phyloP scores from a whole-genome alignment of 2,888 invertebrate genomes.

The Heterodera filipjevi region DNA sequence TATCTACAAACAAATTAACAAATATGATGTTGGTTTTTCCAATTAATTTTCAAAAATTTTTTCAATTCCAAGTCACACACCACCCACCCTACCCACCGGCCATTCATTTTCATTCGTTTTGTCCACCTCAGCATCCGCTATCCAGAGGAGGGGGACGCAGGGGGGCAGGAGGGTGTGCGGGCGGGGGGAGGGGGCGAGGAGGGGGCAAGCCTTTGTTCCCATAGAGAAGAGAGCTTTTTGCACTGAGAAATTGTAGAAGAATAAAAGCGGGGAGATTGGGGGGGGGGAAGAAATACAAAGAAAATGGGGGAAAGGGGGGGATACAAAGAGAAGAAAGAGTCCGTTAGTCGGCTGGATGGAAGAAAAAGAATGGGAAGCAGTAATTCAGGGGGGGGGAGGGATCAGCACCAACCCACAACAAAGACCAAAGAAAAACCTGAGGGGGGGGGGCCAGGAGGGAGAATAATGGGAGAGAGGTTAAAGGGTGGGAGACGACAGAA shows the following conservation, averaged over 20 bases:
- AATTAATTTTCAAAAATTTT: too few species aligned
- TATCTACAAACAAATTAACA: too few species aligned
- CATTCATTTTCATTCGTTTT: too few species aligned
- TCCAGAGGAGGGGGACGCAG: background rate
- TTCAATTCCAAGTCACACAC: too few species aligned
- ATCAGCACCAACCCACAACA: too few species aligned
- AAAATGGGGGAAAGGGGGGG: background rate
- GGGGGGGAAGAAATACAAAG: too few species aligned
- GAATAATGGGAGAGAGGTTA: background rate
- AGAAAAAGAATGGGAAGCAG: background rate
- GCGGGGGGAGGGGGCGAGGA: background rate
- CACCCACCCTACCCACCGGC: too few species aligned
- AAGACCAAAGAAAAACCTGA: too few species aligned
- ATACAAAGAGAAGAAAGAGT: slow-evolving; percentile 7
- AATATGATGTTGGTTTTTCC: too few species aligned
- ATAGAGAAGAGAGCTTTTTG: slow-evolving; percentile 7
- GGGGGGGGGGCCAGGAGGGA: background rate
- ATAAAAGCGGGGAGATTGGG: background rate
- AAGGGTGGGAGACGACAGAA: too few species aligned
- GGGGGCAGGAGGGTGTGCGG: background rate
- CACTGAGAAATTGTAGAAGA: background rate
- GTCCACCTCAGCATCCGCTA: too few species aligned
- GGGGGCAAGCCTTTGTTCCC: background rate
- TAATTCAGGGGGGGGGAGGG: background rate
- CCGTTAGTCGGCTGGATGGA: slow-evolving; percentile 7